A percentile compares a stretch with the other conserved stretches of the same genome.
phyloP scores from a whole-genome alignment of 2,113 vertebrate species.

The Nesogale talazaci region DNA sequence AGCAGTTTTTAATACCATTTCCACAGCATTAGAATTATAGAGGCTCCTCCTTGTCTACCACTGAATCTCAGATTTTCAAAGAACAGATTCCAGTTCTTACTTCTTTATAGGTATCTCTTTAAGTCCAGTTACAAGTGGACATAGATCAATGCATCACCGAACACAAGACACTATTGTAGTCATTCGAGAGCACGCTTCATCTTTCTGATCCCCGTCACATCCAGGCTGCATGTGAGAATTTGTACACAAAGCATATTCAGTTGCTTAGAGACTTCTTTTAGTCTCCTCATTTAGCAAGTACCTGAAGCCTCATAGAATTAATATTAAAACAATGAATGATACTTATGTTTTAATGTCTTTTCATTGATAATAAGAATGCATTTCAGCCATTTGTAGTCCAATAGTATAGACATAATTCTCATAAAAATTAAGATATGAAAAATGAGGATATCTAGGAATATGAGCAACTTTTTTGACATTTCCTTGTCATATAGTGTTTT shows the following conservation, averaged over 20 bases:
- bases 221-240: background rate
- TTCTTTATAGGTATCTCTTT: slow-evolving; percentile 18
- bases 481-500: background rate
- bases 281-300: background rate
- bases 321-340: background rate
- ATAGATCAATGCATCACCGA: background rate
- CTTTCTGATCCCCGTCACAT: background rate
- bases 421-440: background rate
- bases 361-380: background rate
- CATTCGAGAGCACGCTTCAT: background rate
- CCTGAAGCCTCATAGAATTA: background rate
- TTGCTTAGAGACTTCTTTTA: background rate
- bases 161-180: background rate
- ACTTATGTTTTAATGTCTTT: background rate
- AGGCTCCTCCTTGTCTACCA: slow-evolving; percentile 62
- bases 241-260: background rate
- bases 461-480: background rate
- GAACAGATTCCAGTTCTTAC: slow-evolving; percentile 8
- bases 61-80: background rate
- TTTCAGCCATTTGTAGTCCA: background rate
- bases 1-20: slow-evolving; percentile 62
- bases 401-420: background rate
- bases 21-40: background rate
- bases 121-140: slow-evolving; percentile 8
- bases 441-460: background rate